These are phyloP conservation scores for Drosophila neonasuta DNA, from an alignment of 2,888 invertebrate species.

Conservation along the genomic window DNA sequence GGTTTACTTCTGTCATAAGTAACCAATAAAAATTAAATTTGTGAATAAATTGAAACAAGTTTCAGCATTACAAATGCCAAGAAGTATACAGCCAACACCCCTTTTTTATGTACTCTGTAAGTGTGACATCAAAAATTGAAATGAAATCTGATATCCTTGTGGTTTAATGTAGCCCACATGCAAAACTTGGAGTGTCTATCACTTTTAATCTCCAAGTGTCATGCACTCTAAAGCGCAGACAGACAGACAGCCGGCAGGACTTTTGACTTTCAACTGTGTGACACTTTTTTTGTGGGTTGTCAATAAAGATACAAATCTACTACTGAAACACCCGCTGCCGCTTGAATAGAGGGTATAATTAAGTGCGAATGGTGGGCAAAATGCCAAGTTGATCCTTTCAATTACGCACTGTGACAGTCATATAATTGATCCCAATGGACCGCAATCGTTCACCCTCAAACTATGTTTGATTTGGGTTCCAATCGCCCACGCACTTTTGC, in stretches of 20 bases:
- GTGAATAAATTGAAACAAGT: background rate
- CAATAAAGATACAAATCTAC: background rate
- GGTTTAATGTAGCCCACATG: background rate
- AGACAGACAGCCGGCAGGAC: background rate
- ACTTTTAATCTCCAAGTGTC: background rate
- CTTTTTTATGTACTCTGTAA: background rate
- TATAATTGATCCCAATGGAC: conserved; percentile 77
- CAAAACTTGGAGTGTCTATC: background rate
- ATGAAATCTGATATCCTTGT: background rate
- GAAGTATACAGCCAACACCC: background rate
- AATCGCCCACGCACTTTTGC: conserved; percentile 37
- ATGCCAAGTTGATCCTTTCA: conserved; percentile 68
- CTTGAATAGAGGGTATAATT: conserved; percentile 12
- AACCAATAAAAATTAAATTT: background rate
- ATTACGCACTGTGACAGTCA: conserved; percentile 78
- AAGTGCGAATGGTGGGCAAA: conserved; percentile 18
- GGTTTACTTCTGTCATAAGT: background rate
- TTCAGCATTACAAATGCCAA: no score
- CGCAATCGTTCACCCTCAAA: conserved; percentile 43
- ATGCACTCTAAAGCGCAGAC: background rate
- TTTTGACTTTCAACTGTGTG: background rate
- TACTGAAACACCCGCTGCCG: background rate
- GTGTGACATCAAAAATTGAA: background rate
- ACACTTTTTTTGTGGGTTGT: background rate
- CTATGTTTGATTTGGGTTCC: conserved; percentile 72